Evolutionary conservation across 2,797 vertebrate genomes (phyloP), one percentile per base, ranked within the genome.

Genomic region (Mionectes olivaceus): DNA sequence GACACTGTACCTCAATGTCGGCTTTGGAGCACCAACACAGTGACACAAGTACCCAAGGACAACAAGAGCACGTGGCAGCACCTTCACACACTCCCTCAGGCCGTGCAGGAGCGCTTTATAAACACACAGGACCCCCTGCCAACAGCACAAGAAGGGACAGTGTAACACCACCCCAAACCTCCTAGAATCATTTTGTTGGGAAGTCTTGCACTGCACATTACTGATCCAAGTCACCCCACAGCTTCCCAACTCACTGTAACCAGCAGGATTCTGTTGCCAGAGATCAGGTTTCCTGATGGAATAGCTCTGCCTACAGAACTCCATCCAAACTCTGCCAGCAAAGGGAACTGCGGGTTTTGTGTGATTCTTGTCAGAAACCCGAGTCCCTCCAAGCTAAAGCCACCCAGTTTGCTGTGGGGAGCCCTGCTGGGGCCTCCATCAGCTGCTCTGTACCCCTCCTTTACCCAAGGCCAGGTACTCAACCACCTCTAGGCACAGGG

Each of bases 41-140:
- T 1, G 10, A 69, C 56, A 59, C 24, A 59, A 47, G 32, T 2
- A 28, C n/a, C 47, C 6, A 7, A 37, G 67, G 43, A 57, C 57
- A 75, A 11, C 41, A 52, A 18, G 25, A 92, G 50, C 3, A 9
- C 0, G 0, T 19, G 12, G 27, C 0, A 46, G 50, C 43, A 84
- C 27, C 46, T 75, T n/a, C 25, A 39, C 3, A 49, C 11, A 3
- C 52, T 52, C 56, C 32, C 50, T 44, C 70, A 78, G 49, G 41
- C 73, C 11, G 21, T 0, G 6, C n/a, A 50, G 15, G 1, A 35
- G 28, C 0, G 1, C 67, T 49, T 8, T 13, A 30, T 19, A 32
- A 57, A 59, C 0, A 4, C 7, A 25, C 15, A 53, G 71, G 16
- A 57, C 41, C 16, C 47, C 32, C 53, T 25, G n/a, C 8, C 17